Evolutionary conservation across 2,113 vertebrate species (phyloP).

Genomic region (Diphyllodes magnificus): DNA sequence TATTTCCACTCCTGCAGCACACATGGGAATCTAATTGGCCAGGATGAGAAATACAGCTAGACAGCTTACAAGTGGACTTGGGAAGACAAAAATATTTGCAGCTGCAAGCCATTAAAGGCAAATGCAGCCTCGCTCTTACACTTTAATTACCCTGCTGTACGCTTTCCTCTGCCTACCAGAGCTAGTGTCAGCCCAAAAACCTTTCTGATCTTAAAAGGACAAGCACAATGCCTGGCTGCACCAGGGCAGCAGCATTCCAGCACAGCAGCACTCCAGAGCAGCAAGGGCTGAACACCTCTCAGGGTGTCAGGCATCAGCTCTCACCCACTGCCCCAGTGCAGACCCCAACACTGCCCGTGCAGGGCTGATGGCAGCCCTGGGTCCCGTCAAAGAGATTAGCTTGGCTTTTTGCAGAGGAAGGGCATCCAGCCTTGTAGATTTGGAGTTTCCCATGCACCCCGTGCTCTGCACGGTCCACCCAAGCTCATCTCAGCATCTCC

Average conservation of each 20-base stretch:
- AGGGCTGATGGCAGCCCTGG: background rate
- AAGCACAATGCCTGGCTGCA: background rate
- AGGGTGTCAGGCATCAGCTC: fast-evolving
- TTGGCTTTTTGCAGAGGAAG: background rate
- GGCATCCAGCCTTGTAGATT: fast-evolving
- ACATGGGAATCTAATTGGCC: constrained; percentile 75
- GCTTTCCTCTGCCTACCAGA: background rate
- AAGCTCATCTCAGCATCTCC: background rate
- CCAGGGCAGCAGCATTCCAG: fast-evolving
- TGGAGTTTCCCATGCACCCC: fast-evolving
- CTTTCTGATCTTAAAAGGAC: constrained; percentile 60
- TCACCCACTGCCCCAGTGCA: fast-evolving
- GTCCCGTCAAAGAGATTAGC: background rate
- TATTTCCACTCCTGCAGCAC: constrained; percentile 72
- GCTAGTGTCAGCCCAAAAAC: constrained; percentile 35
- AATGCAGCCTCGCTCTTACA: constrained; percentile 34
- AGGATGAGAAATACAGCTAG: constrained; percentile 69
- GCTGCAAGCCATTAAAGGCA: constrained; percentile 74
- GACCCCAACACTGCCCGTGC: background rate
- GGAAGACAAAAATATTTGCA: constrained; percentile 63
- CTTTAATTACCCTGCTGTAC: constrained; percentile 65
- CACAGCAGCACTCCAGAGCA: background rate
- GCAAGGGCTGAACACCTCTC: background rate
- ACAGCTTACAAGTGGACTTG: constrained; percentile 55
- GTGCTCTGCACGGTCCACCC: background rate